Conservation (phyloP, 2,797 vertebrate species). For the Eremophila alpestris region DNA sequence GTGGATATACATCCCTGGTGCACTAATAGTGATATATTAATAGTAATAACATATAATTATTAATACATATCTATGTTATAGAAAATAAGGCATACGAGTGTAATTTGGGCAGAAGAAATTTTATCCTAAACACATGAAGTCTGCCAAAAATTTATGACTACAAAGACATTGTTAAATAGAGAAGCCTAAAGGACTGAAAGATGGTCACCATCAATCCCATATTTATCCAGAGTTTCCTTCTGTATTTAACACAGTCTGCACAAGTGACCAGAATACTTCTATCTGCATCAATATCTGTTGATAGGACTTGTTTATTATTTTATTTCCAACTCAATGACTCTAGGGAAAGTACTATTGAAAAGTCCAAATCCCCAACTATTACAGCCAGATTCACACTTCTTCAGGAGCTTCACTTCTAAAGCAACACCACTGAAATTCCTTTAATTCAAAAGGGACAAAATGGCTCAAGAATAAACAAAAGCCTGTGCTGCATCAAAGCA, state of each 20-base stretch:
- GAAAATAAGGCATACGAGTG: not conserved
- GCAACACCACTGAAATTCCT: not conserved
- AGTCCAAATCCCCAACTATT: not conserved
- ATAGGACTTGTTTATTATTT: not conserved
- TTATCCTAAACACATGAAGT: not conserved
- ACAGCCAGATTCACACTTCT: not conserved
- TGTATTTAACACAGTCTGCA: not conserved
- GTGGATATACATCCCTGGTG: not conserved
- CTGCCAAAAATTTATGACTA: not conserved
- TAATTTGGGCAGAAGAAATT: not conserved
- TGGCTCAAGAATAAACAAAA: constrained; percentile 27
- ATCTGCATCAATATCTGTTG: not conserved
- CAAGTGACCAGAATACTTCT: not conserved
- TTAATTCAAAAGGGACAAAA: constrained; percentile 39
- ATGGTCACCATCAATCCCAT: not conserved
- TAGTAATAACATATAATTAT: not conserved
- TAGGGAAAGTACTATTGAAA: not conserved
- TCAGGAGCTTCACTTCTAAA: not conserved
- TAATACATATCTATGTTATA: not conserved
- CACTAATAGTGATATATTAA: not conserved
- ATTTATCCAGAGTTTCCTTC: not conserved
- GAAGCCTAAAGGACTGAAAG: not conserved
- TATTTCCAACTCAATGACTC: not conserved
- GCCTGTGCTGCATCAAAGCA: constrained; percentile 15
- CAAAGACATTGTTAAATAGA: not conserved